Evolutionary conservation across 64 coral and sea anemone genomes (phyloP), one percentile per base, ranked within the genome.

Genomic region (Orbicella faveolata): DNA sequence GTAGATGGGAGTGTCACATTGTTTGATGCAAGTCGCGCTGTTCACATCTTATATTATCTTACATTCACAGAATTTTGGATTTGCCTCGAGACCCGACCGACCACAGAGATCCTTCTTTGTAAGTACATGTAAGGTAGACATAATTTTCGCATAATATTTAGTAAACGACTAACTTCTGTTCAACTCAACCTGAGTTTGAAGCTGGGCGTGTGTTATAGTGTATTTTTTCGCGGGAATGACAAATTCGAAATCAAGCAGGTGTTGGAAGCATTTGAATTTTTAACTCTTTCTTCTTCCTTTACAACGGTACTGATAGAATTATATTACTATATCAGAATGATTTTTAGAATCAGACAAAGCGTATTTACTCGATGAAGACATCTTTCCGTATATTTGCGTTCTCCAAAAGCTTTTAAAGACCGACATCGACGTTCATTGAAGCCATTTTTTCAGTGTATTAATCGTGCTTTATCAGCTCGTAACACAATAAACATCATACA

Each of bases 31-130:
- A 44, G 35, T 85, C 82, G 6, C 68, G 37, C 44, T 41, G 68
- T 73, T 85, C 37, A 72, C 10, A 85, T 19, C 63, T 35, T 23
- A n/a, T 52, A 53, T 69, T 72, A 63, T 85, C 44, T 85, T 37
- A n/a, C 41, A 52, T 73, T 52, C 39, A 39, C 61, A 85, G 82
- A 26, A 85, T 85, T 85, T 85, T 85, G 63, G 82, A 85, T 52
- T 85, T 85, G 21, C 36, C 64, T 11, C 65, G 82, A 51, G 82
- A 73, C 11, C 21, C 63, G 39, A 52, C 82, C 0, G 64, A 30
- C 13, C 20, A 26, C 36, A 52, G 2, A 67, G 36, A 68, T 39
- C 33, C 12, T 0, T 5, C 35, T 83, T 41, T 83, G 82, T 85
- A 52, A 85, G 82, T 85, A 85, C 64, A 23, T 23, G 9, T 20